Base-by-base conservation (phyloP, 1,140 invertebrate species). In the Chlorops oryzae region DNA sequence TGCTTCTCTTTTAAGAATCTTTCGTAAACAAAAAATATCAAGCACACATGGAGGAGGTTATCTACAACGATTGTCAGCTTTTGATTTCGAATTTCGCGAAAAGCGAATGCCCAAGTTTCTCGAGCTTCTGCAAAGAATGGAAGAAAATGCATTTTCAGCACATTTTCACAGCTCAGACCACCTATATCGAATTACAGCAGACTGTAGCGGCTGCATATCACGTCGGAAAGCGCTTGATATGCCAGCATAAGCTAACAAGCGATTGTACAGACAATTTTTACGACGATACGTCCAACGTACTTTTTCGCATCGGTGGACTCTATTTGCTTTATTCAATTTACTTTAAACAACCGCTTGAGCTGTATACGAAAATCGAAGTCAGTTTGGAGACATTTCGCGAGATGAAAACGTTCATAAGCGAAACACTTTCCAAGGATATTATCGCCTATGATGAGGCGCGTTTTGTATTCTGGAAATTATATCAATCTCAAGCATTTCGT, bases 291-390 rank as follows among this genome's bases (percentile, higher is more conserved):
- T 2, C 53, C 56, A 6, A 13, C 22, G 4, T 12, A 41, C 21
- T 13, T 17, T 17, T 5, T 41, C 52, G 63, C 21, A 56, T 66
- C 39, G 63, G 60, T 1, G 62, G 46, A 2, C 43, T 70, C 18
- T 70, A 51, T 42, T 24, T 70, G 15, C 38, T 70, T 0, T 65
- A 70, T 40, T 52, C 51, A 10, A 59, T 70, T 15, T 70, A 62
- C 40, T 58, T 70, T 44, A 66, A 70, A 41, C 66, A 70, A 39
- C 66, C 66, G 2, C 69, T 66, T 5, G 54, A 59, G 15, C 42
- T 53, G 9, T 70, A 57, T 43, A 44, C 60, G 2, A 70, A 62
- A 39, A 63, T 70, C 24, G 55, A 67, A 6, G 55, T 60, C 1
- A 58, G 55, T 2, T 47, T 50, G 2, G 15, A 49, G 12, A 65